Conservation (phyloP, 2,888 invertebrate genomes). For the Acanthosepion lycidas region DNA sequence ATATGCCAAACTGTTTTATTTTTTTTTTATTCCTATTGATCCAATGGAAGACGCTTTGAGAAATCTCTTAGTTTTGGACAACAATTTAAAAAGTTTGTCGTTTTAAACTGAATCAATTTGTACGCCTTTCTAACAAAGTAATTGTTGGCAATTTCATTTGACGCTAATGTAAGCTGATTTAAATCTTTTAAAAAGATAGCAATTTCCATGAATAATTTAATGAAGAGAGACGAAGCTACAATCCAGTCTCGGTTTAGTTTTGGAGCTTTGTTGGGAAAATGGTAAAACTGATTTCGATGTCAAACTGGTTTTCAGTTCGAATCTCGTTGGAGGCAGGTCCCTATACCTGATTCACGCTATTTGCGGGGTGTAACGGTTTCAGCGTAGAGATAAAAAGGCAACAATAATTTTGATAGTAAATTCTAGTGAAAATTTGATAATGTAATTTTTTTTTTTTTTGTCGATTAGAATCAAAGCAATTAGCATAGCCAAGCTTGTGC, state of each 20-base stretch:
- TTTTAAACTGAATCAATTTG: not conserved
- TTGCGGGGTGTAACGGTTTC: too few relatives aligned
- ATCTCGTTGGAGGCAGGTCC: not conserved
- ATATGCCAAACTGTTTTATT: not conserved
- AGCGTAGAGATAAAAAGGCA: too few relatives aligned
- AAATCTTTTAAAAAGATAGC: not conserved
- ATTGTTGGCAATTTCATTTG: not conserved
- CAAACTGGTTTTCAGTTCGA: not conserved
- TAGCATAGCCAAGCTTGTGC: too few relatives aligned
- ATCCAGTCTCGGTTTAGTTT: too few relatives aligned
- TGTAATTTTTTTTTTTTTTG: too few relatives aligned
- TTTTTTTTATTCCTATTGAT: not conserved
- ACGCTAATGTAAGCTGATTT: not conserved
- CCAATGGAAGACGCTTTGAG: not conserved
- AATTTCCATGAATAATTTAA: not conserved
- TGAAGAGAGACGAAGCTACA: not conserved
- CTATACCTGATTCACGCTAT: not conserved
- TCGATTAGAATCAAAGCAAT: too few relatives aligned
- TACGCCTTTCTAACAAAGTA: not conserved
- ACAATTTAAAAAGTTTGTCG: not conserved
- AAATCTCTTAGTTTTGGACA: not conserved
- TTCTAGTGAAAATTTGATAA: too few relatives aligned
- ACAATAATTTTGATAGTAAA: too few relatives aligned
- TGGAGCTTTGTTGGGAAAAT: not conserved
- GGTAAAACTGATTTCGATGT: not conserved